Conservation (phyloP, 1,140 invertebrate genomes). For the Atta colombica region DNA sequence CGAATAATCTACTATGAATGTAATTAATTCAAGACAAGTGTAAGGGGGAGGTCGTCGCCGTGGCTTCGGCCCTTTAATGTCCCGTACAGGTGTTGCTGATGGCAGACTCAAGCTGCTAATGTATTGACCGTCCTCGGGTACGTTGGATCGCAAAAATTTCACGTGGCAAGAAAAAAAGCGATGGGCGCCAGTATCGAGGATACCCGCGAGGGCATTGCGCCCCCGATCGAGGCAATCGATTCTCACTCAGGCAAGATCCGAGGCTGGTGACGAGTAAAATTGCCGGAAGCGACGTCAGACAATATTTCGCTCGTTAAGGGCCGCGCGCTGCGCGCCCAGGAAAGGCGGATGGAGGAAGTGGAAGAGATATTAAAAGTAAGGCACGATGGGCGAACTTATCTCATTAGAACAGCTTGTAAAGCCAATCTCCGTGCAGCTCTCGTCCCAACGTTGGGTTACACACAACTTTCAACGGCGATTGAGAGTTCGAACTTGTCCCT, state of each 20-base stretch:
- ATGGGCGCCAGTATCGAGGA: constrained; percentile 13
- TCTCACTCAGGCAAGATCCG: constrained; percentile 48
- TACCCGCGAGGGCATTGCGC: neutral
- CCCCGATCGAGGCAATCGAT: constrained; percentile 60
- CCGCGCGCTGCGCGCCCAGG: constrained; percentile 43
- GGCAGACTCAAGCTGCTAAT: constrained; percentile 53
- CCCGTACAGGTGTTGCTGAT: constrained; percentile 62
- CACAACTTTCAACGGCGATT: constrained; percentile 76
- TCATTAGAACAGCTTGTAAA: constrained; percentile 81
- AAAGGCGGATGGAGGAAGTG: constrained; percentile 62
- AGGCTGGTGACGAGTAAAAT: constrained; percentile 71
- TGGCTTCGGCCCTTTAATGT: constrained; percentile 63
- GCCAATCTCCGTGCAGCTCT: constrained; percentile 75
- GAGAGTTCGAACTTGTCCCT: constrained; percentile 70
- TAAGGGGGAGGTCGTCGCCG: constrained; percentile 18
- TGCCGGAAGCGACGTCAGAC: constrained; percentile 72
- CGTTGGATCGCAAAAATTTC: constrained; percentile 55
- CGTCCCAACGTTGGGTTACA: constrained; percentile 69
- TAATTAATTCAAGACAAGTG: constrained; percentile 65
- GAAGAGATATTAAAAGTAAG: constrained; percentile 81
- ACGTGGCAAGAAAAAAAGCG: constrained; percentile 32
- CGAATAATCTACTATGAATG: constrained; percentile 59
- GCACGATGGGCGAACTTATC: constrained; percentile 79
- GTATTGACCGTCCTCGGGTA: constrained; percentile 56
- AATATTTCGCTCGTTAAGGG: constrained; percentile 77